These are phyloP conservation scores for Scaptomyza tumidula DNA, from an alignment of 2,888 invertebrate species.

Conservation along the genomic window DNA sequence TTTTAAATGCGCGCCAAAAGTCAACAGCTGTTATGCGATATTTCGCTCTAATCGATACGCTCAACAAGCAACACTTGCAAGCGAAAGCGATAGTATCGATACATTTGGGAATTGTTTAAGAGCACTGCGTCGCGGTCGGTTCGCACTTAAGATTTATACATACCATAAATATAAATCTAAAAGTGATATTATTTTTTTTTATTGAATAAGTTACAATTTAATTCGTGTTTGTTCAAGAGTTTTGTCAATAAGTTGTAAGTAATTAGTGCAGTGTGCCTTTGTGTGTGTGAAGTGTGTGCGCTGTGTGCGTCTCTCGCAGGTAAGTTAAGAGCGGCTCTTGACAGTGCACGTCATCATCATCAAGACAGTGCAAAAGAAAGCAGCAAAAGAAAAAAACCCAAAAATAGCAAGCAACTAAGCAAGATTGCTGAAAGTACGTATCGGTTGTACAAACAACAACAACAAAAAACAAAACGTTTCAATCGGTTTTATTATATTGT, in stretches of 20 bases:
- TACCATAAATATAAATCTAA: conserved; percentile 7
- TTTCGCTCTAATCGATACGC: background rate
- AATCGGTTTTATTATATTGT: conserved; percentile 12
- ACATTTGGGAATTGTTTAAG: conserved; percentile 17
- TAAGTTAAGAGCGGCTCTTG: conserved; percentile 54
- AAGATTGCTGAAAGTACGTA: conserved; percentile 3
- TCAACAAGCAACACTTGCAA: conserved; percentile 12
- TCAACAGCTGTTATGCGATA: background rate
- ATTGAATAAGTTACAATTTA: background rate
- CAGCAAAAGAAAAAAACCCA: background rate
- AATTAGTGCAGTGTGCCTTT: background rate
- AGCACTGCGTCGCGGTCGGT: conserved; percentile 25
- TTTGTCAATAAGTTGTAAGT: conserved; percentile 20
- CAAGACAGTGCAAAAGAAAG: conserved; percentile 54
- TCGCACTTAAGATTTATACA: conserved; percentile 16
- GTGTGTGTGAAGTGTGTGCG: conserved; percentile 12
- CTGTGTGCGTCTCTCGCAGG: conserved; percentile 30
- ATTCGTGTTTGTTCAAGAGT: conserved; percentile 3
- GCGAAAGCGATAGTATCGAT: conserved; percentile 30
- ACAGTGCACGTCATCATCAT: conserved; percentile 60
- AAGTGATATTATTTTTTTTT: background rate
- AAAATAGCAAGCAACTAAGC: background rate
- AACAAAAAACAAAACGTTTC: background rate
- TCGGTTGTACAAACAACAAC: background rate
- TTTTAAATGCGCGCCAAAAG: conserved; percentile 33